A percentile compares a stretch with the other conserved stretches of the same genome.
Evolutionary conservation across 2,113 vertebrate species (phyloP).

Genomic region (Poeciliopsis prolifica): DNA sequence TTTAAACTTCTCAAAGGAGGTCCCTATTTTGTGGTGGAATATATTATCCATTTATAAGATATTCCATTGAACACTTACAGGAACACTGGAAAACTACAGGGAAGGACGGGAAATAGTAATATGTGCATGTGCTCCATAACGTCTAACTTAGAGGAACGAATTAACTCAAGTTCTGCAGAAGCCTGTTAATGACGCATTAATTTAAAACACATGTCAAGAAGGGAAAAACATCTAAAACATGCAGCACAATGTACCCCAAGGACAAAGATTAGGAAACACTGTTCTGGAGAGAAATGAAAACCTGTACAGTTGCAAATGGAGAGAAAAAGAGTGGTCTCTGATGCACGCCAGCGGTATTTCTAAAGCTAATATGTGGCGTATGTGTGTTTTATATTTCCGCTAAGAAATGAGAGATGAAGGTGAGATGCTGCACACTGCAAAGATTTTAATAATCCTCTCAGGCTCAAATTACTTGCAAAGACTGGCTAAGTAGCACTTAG

Average conservation of each 20-base stretch:
- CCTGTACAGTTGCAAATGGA: neutral
- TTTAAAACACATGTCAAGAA: neutral
- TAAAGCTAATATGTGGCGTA: neutral
- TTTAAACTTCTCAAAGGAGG: no score
- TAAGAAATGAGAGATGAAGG: neutral
- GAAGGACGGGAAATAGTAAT: neutral
- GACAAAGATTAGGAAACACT: neutral
- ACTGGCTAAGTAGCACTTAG: no score
- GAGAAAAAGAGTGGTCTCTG: neutral
- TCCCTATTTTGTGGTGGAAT: neutral
- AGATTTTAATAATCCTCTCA: neutral
- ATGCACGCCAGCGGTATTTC: neutral
- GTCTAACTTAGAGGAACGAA: neutral
- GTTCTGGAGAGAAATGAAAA: neutral
- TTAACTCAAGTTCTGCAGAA: neutral
- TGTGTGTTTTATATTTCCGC: neutral
- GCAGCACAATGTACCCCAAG: neutral
- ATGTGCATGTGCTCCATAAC: neutral
- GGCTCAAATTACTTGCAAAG: no score
- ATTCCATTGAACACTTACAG: neutral
- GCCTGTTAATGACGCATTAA: neutral
- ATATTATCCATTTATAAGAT: neutral
- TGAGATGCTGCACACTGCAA: neutral
- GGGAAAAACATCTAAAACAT: neutral
- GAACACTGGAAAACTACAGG: neutral